Evolutionary conservation across 2,797 vertebrate genomes (phyloP), one percentile per base, ranked within the genome.

Genomic region (Tenualosa ilisha): DNA sequence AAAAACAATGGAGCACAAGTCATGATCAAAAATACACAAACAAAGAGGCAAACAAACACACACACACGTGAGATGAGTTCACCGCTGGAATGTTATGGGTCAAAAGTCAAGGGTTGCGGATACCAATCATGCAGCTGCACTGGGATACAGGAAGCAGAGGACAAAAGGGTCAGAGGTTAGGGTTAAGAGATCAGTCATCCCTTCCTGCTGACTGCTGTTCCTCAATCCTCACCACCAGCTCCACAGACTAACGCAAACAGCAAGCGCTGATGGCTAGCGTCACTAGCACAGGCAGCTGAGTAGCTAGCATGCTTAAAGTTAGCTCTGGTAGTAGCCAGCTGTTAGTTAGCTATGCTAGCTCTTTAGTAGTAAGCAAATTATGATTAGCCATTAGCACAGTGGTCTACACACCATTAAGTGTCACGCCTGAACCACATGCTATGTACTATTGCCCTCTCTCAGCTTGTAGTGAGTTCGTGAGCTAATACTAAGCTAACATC

Each of bases 51-150:
- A 88, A 84, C 91, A 88, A 89, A 91, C 90, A 89, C 89, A 46
- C 88, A 93, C 81, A 88, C 86, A 50, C 24, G 87, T 86, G 89
- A 91, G 91, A 94, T 93, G 88, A 94, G 88, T 63, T 89, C 85
- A 90, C 89, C 85, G 85, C 89, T 26, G 92, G 93, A 95, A 94
- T 93, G 92, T 92, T 85, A 68, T 84, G 85, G 84, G 87, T 88
- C 13, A 50, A 87, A 81, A 84, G 51, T 46, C 0, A 50, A 24
- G 20, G 82, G 89, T 82, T 31, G 31, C 31, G 31, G 31, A 31
- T 31, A 31, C 89, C 83, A 84, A 75, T 46, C 53, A 81, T 59
- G 79, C 26, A 84, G 84, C 82, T 81, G 79, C 79, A 50, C 84
- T 86, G 85, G 88, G 87, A 7, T 83, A 85, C 6, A 72, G 49